phyloP scores from a whole-genome alignment of 2,888 invertebrate species.

The Pyrocoelia pectoralis region DNA sequence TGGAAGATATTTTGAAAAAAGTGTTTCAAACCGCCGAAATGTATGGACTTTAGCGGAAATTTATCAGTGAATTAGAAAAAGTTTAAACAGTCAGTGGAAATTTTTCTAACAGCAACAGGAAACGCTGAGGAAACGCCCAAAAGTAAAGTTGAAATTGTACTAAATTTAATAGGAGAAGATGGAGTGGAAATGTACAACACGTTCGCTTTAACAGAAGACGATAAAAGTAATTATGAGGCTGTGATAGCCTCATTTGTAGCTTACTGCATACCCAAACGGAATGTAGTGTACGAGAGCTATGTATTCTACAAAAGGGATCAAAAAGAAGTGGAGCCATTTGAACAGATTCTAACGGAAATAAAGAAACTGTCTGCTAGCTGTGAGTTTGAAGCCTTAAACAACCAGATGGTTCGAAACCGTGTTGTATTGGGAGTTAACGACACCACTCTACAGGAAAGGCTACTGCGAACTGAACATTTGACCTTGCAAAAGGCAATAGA shows the following conservation, averaged over 20 bases:
- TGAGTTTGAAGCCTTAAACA: neutral
- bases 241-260: slow-evolving; percentile 33
- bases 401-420: neutral
- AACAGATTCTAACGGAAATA: neutral
- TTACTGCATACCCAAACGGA: slow-evolving; percentile 29
- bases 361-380: neutral
- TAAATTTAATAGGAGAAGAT: slow-evolving; percentile 30
- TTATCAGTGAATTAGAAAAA: slow-evolving; percentile 20
- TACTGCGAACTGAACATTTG: slow-evolving; percentile 16
- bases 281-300: slow-evolving; percentile 30
- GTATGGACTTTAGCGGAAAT: slow-evolving; percentile 7
- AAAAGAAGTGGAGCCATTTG: neutral
- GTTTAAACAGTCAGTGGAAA: slow-evolving; percentile 23
- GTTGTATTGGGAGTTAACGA: neutral
- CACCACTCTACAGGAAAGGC: neutral
- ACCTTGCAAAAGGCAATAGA: slow-evolving; percentile 26
- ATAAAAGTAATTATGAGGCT: slow-evolving; percentile 19
- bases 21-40: slow-evolving; percentile 9
- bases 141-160: slow-evolving; percentile 37
- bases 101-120: slow-evolving; percentile 24
- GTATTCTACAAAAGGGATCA: slow-evolving; percentile 31
- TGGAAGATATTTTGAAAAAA: too few species aligned
- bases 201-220: slow-evolving; percentile 34
- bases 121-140: slow-evolving; percentile 15
- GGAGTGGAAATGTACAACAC: slow-evolving; percentile 41